Conservation (phyloP, 2,113 vertebrate species). For the Boleophthalmus pectinirostris region DNA sequence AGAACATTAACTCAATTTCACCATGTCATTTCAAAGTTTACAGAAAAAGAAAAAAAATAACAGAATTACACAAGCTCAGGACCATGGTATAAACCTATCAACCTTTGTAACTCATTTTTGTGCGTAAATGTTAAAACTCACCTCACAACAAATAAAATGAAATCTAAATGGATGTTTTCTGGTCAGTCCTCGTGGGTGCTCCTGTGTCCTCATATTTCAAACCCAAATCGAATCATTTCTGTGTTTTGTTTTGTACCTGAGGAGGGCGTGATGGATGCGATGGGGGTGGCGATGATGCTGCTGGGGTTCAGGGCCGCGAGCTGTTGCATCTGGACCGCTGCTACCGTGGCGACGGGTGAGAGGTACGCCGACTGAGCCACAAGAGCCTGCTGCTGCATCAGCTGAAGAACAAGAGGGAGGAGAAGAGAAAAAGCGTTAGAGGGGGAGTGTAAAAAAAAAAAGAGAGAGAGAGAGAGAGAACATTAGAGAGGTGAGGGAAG, state of each 20-base stretch:
- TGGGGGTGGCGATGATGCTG: conserved; percentile 89
- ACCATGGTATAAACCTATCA: background rate
- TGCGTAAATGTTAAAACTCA: conserved; percentile 16
- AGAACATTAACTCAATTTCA: no score
- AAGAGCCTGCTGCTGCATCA: conserved; percentile 96
- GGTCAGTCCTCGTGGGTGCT: conserved; percentile 39
- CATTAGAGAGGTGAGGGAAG: background rate
- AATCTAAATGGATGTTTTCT: conserved; percentile 40
- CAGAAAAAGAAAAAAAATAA: background rate
- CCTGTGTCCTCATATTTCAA: conserved; percentile 63
- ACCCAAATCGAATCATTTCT: conserved; percentile 59
- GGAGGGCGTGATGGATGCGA: conserved; percentile 89
- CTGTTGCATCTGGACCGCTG: conserved; percentile 93
- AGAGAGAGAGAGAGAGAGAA: no score
- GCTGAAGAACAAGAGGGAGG: conserved; percentile 60
- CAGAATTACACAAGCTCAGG: background rate
- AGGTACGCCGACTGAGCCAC: conserved; percentile 96
- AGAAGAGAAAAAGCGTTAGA: background rate
- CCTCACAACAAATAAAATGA: conserved; percentile 7
- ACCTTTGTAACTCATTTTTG: background rate
- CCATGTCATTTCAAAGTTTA: background rate
- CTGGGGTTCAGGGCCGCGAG: conserved; percentile 91
- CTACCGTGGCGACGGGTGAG: conserved; percentile 92
- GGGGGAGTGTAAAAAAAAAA: background rate
- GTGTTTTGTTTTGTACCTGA: conserved; percentile 81